Evolutionary conservation across 1,140 invertebrate species (phyloP), one percentile per base, ranked within the genome.

Genomic region (Stegodyphus dumicola): DNA sequence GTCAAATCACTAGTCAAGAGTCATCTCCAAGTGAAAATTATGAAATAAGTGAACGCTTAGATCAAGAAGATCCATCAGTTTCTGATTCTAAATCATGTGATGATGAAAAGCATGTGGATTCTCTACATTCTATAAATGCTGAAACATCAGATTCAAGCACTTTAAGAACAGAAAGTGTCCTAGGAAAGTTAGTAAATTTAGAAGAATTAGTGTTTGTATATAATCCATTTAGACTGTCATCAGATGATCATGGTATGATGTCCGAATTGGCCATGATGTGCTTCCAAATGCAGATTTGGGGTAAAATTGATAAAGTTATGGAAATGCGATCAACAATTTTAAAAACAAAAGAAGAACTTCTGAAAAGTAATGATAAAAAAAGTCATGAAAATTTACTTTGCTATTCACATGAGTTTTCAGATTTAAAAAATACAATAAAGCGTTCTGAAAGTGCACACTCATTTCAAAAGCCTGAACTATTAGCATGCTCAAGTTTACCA

Each of bases 161-260:
- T 18, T 73, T 86, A 15, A 86, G 76, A 78, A 86, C 84, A 65
- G 84, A 86, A 66, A 86, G 84, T 73, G 65, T 85, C 48, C 54
- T 86, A 11, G 75, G 67, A 6, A 86, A 78, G n/a, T 73, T 86
- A 54, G 75, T 86, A 6, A 86, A 77, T 49, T 49, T 87, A 71
- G 74, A 83, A 65, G 77, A 87, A 18, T 81, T 87, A 71, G 86
- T 87, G 11, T 87, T 87, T 81, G 86, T 87, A 48, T 77, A 87
- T 54, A 74, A 87, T 73, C 86, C 78, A 48, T 87, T 87, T 71
- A 18, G 15, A 9, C 53, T 87, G 13, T 65, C 65, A n/a, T 33
- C 52, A 6, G 74, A 77, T 54, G 86, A 87, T 70, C 79, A 77
- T 60, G 10, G 15, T 17, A 73, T 83, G 48, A 66, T 87, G 51